A percentile compares a stretch with the other conserved stretches of the same genome.
Conservation (phyloP, 2,113 vertebrate species). For the Pseudorhombus dupliciocellatus region DNA sequence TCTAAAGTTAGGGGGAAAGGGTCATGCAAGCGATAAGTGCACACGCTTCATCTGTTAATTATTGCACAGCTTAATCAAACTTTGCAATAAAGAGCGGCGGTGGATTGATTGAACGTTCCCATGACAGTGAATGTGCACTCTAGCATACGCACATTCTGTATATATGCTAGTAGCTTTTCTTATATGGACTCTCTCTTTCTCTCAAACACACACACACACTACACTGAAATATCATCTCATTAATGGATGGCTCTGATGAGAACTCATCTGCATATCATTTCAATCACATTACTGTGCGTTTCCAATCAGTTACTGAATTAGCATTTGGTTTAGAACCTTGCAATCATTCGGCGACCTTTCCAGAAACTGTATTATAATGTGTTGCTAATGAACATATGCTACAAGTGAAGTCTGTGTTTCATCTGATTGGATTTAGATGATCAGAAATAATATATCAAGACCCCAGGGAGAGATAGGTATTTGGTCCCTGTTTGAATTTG, state of each 20-base stretch:
- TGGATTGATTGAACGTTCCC: constrained; percentile 61
- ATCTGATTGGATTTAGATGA: constrained; percentile 47
- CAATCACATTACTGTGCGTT: constrained; percentile 68
- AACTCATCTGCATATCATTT: constrained; percentile 74
- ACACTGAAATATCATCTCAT: constrained; percentile 58
- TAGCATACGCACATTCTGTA: constrained; percentile 29
- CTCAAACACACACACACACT: constrained; percentile 13
- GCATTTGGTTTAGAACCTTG: constrained; percentile 63
- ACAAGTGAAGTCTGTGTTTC: constrained; percentile 41
- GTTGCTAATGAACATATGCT: constrained; percentile 55
- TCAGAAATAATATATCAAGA: constrained; percentile 18
- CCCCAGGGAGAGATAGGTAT: neutral
- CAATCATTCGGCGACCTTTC: constrained; percentile 71
- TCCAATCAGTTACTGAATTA: constrained; percentile 71
- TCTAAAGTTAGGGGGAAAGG: constrained; percentile 16
- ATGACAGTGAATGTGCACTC: constrained; percentile 18
- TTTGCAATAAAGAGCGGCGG: constrained; percentile 24
- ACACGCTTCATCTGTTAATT: no score
- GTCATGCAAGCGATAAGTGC: neutral
- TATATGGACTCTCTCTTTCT: no score
- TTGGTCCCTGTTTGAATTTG: neutral
- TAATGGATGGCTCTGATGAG: constrained; percentile 72
- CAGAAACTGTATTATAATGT: constrained; percentile 58
- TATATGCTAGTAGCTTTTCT: constrained; percentile 17
- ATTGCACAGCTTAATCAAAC: constrained; percentile 23